A percentile compares a stretch with the other conserved stretches of the same genome.
Conservation (phyloP, 2,888 invertebrate species). For the Cremastinae sp. region DNA sequence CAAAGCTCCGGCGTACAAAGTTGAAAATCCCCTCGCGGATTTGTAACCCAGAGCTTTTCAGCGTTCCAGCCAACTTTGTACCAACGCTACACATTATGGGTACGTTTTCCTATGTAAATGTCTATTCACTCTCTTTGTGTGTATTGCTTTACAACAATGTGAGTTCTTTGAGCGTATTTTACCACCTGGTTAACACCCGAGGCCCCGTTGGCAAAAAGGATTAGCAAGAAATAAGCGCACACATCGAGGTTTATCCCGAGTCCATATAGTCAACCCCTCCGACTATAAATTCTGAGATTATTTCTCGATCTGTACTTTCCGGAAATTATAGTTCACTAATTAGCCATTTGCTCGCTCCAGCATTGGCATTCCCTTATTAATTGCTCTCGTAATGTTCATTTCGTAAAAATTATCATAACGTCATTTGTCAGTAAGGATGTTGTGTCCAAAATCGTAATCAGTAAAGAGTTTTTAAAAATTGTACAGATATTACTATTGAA, state of each 20-base stretch:
- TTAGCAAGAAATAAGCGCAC: constrained; percentile 41
- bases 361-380: constrained; percentile 2
- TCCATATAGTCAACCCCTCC: neutral
- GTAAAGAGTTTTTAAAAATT: too few species aligned
- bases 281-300: constrained; percentile 46
- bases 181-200: constrained; percentile 41
- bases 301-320: constrained; percentile 20
- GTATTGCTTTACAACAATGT: constrained; percentile 7
- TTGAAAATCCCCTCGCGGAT: constrained; percentile 52
- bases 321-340: constrained; percentile 37
- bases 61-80: constrained; percentile 8
- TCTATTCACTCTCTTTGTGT: constrained; percentile 6
- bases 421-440: too few species aligned
- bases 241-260: neutral
- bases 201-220: constrained; percentile 43
- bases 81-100: neutral
- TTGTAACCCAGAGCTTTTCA: constrained; percentile 41
- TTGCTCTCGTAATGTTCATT: too few species aligned
- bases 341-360: constrained; percentile 14
- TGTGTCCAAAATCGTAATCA: too few species aligned
- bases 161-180: constrained; percentile 39
- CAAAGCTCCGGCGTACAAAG: constrained; percentile 34
- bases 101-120: neutral
- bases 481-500: too few species aligned
- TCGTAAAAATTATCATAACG: too few species aligned